Conservation (phyloP, 2,113 vertebrate species). For the Leptocoma aspasia region DNA sequence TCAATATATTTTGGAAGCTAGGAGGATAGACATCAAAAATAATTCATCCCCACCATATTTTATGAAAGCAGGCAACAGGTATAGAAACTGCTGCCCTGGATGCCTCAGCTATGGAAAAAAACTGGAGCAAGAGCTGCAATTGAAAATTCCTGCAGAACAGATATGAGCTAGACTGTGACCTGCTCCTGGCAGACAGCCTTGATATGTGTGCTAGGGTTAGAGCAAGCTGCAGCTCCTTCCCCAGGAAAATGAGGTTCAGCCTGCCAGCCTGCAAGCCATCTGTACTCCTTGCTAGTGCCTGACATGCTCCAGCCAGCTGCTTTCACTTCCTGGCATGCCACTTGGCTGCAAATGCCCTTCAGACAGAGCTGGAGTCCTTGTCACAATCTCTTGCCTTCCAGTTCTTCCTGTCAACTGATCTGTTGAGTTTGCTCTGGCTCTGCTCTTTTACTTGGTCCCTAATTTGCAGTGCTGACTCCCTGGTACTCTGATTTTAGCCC, state of each 20-base stretch:
- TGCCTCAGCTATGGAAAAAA: not conserved
- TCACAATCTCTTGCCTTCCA: not conserved
- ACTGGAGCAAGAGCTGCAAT: not conserved
- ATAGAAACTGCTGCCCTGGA: not conserved
- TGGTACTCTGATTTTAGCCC: not conserved
- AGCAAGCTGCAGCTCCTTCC: not conserved
- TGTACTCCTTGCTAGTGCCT: not conserved
- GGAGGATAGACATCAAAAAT: not conserved
- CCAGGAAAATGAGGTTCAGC: not conserved
- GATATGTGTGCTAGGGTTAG: fast-evolving
- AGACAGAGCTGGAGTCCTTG: not conserved
- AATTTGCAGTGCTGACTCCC: not conserved
- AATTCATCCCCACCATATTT: not conserved
- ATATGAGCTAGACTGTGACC: not conserved
- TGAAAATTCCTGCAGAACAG: not conserved
- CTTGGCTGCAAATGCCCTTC: not conserved
- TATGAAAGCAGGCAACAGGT: not conserved
- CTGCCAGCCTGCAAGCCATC: not conserved
- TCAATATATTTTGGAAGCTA: not conserved
- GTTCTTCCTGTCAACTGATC: not conserved
- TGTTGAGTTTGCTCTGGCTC: not conserved
- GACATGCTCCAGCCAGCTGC: not conserved
- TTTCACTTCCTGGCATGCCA: not conserved
- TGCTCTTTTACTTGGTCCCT: not conserved
- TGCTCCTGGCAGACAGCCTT: not conserved